phyloP scores from a whole-genome alignment of 2,113 vertebrate species.

The Xiphias gladius region DNA sequence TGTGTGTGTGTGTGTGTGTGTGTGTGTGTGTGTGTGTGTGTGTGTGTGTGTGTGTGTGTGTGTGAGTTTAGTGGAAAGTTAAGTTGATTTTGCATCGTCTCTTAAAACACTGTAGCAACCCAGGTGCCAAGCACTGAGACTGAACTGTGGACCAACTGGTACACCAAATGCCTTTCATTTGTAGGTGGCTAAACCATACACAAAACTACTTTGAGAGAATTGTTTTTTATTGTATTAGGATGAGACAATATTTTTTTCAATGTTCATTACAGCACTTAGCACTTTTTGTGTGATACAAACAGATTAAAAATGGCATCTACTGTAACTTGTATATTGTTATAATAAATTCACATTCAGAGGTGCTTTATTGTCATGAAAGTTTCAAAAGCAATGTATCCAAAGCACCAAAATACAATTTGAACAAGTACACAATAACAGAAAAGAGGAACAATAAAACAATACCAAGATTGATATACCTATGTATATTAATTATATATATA shows the following conservation, averaged over 20 bases:
- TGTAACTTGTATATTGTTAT: not conserved
- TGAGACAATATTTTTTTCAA: too few species aligned
- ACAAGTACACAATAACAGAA: too few species aligned
- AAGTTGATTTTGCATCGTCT: slow-evolving; percentile 3
- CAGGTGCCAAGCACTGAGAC: too few species aligned
- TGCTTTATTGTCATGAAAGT: too few species aligned
- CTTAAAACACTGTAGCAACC: not conserved
- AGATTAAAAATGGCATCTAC: not conserved
- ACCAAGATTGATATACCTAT: too few species aligned
- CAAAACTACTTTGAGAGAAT: not conserved
- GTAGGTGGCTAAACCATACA: not conserved
- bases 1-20: not conserved
- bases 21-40: slow-evolving; percentile 1
- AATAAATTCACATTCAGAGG: too few species aligned
- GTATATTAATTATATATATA: too few species aligned
- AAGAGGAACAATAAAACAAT: too few species aligned
- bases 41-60: not conserved
- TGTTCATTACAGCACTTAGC: too few species aligned
- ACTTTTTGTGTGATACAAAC: not conserved
- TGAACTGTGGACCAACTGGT: not conserved
- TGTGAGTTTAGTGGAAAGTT: not conserved
- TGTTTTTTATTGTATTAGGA: too few species aligned
- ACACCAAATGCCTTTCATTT: not conserved
- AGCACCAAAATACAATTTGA: too few species aligned
- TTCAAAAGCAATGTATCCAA: too few species aligned